phyloP scores from a whole-genome alignment of 2,797 vertebrate genomes.

The Sylvilagus floridanus region DNA sequence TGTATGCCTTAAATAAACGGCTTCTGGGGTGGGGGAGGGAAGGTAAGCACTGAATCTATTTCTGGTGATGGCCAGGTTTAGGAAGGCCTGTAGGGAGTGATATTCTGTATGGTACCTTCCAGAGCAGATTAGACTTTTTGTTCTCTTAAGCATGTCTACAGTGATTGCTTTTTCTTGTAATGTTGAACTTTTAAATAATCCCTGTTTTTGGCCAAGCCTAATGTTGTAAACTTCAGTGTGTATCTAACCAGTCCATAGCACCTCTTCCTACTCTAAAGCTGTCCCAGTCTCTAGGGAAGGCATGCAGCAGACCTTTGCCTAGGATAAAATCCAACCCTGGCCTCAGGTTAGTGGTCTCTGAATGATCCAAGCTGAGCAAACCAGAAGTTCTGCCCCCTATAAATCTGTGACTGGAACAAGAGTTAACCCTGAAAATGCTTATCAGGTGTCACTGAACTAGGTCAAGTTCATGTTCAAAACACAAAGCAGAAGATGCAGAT shows the following conservation, averaged over 20 bases:
- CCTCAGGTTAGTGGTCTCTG: background rate
- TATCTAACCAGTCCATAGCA: background rate
- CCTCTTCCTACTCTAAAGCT: conserved; percentile 21
- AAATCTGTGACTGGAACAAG: background rate
- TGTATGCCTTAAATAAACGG: too few species aligned
- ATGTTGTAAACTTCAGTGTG: background rate
- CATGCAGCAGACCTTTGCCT: background rate
- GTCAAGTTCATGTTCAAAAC: background rate
- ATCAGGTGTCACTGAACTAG: background rate
- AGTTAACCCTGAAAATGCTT: background rate
- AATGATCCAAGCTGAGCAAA: background rate
- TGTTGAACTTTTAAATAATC: conserved; percentile 43
- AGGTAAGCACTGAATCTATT: background rate
- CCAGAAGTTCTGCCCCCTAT: background rate
- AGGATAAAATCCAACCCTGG: background rate
- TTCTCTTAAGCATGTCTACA: background rate
- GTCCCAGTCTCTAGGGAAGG: background rate
- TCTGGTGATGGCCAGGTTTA: background rate
- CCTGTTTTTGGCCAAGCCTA: background rate
- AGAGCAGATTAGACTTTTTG: background rate
- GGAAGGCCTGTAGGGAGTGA: background rate
- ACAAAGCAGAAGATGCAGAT: background rate
- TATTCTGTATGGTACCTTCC: background rate
- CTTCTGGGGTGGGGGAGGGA: too few species aligned
- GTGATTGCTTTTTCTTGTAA: background rate